Conservation (phyloP, 2,888 invertebrate species). For the Ceramica pisi region DNA sequence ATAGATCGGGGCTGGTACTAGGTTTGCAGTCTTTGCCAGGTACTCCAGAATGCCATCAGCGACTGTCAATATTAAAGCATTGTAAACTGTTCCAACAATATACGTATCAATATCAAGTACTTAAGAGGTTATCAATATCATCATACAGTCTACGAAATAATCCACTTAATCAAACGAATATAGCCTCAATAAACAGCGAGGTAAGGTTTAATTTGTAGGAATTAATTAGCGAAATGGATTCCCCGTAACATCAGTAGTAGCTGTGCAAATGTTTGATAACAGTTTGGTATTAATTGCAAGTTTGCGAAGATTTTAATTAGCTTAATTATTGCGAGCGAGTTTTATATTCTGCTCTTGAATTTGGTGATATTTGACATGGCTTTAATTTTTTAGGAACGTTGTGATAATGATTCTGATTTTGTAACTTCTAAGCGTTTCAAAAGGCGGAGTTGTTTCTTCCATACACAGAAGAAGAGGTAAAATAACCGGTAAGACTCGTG, state of each 20-base stretch:
- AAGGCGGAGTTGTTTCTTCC: too few relatives aligned
- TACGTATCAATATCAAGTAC: constrained; percentile 6
- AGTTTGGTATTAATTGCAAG: constrained; percentile 48
- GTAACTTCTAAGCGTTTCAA: too few relatives aligned
- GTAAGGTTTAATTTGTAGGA: constrained; percentile 38
- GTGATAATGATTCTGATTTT: neutral
- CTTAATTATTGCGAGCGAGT: constrained; percentile 21
- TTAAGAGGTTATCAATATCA: constrained; percentile 22
- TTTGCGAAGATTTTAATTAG: constrained; percentile 47
- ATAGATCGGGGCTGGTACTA: too few relatives aligned
- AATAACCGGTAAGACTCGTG: too few relatives aligned
- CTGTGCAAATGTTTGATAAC: constrained; percentile 60
- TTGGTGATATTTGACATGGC: neutral
- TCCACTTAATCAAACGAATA: constrained; percentile 5
- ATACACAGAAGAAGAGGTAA: too few relatives aligned
- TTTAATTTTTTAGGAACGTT: neutral
- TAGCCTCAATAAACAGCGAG: neutral
- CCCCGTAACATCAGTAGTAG: constrained; percentile 10
- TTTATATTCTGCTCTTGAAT: neutral
- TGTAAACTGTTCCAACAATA: constrained; percentile 7
- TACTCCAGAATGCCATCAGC: constrained; percentile 4
- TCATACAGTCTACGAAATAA: constrained; percentile 15
- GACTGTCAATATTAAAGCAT: constrained; percentile 8
- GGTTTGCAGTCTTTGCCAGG: neutral
- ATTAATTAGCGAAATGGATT: constrained; percentile 65